Base-by-base conservation (phyloP, 2,797 vertebrate species). In the Sebastiscus tertius region DNA sequence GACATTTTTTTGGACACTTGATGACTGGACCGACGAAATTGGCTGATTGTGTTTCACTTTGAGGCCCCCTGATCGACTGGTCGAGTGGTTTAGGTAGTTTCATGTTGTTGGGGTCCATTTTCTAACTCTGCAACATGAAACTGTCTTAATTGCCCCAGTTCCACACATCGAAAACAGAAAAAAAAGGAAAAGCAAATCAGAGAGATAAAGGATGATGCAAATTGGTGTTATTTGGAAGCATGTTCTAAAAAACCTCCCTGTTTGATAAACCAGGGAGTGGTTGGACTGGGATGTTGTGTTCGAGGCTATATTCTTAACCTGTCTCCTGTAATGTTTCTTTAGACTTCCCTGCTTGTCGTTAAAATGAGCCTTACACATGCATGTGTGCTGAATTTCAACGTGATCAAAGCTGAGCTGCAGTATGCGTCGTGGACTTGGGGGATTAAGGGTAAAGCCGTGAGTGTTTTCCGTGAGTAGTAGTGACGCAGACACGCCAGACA, bases 11-110 rank as follows among this genome's bases (percentile, higher is more conserved):
- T 61, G 71, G 73, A 88, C 80, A 79, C 81, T 80, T 72, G 85
- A 65, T 85, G 87, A 85, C 70, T 73, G 77, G 82, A 87, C 68
- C 65, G 74, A 71, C 56, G 72, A 83, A 87, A 80, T 82, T 69
- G 83, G 49, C 82, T 76, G 84, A 75, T 88, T 75, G 86, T 84
- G 81, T 85, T 90, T 81, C 86, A 81, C 42, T 83, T 79, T 64
- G 85, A 92, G 92, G 82, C 90, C 91, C 90, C 91, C 89, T 80
- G 90, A 94, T 89, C 83, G 92, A 97, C 97, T 98, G 97, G 97
- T 93, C 95, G 95, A 96, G 97, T 98, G 97, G 97, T 98, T 97
- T 99, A 99, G 98, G 98, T 99, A 99, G 97, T 99, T 98, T 98
- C 97, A 97, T 98, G 98, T 99, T 99, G 98, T 99, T 98, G 98